A percentile compares a stretch with the other conserved stretches of the same genome.
Evolutionary conservation across 2,888 invertebrate genomes (phyloP).

Genomic region (Liposcelis brunnea): DNA sequence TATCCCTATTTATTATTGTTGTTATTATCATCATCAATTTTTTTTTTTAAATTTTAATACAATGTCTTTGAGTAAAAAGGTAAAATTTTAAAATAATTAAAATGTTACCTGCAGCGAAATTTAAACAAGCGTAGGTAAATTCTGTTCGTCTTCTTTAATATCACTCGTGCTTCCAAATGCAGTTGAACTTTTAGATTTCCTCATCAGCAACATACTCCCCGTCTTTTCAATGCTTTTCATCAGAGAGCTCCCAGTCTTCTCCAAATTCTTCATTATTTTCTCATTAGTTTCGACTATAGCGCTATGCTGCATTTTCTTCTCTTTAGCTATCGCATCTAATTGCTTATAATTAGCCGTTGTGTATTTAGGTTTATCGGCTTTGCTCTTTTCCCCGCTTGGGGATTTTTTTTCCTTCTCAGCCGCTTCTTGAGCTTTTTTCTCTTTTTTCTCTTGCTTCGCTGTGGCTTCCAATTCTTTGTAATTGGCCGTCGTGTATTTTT

Average conservation of each 20-base stretch:
- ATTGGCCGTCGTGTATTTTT: constrained; percentile 5
- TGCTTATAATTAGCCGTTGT: constrained; percentile 7
- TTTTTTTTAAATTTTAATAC: too few relatives aligned
- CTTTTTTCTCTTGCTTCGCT: neutral
- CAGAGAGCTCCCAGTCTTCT: constrained; percentile 5
- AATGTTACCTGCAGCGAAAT: too few relatives aligned
- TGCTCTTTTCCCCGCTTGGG: constrained; percentile 2
- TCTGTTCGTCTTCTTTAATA: constrained; percentile 1
- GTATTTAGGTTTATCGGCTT: constrained; percentile 2
- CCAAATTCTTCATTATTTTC: constrained; percentile 6
- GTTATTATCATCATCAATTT: too few relatives aligned
- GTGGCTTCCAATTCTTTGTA: constrained; percentile 1
- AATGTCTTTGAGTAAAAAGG: too few relatives aligned
- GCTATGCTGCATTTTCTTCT: constrained; percentile 1
- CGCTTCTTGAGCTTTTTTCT: too few relatives aligned
- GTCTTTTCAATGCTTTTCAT: constrained; percentile 8
- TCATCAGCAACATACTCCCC: constrained; percentile 7
- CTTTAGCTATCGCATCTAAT: constrained; percentile 3
- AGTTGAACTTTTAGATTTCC: constrained; percentile 5
- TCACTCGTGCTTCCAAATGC: constrained; percentile 6
- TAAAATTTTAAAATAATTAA: too few relatives aligned
- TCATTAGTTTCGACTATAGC: constrained; percentile 7
- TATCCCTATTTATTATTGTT: too few relatives aligned
- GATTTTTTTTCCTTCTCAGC: neutral
- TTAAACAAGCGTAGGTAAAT: constrained; percentile 4